Base-by-base conservation (phyloP, 2,888 invertebrate species). In the Nebria salina region DNA sequence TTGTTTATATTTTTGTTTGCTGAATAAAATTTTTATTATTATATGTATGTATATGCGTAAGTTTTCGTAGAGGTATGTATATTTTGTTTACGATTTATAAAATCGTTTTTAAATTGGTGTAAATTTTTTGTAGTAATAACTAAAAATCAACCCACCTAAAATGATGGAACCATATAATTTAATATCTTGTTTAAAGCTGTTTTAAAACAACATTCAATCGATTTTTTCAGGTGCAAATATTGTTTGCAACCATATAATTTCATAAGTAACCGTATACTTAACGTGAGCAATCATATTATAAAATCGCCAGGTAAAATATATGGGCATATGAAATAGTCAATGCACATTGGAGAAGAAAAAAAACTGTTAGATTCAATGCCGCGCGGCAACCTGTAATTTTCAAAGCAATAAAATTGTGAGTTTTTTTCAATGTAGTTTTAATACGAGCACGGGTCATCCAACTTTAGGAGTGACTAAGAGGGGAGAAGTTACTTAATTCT, bases 361-460 rank as follows among this genome's bases (percentile, higher is more conserved):
- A 54, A 54, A 54, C 54, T 34, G 70, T 70, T 70, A 25, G 70
- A 25, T 25, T 54, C 54, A 70, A 25, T 25, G 34, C 70, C 20
- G 70, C 75, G 41, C 41, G 42, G 42, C n/a, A 54, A 64, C 75
- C 25, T 75, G 43, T 75, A 75, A 75, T 54, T 75, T 43, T 13
- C 75, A 8, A 64, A 20, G 54, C 75, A 75, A 75, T 75, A 75
- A 54, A 75, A 54, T 54, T 54, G 75, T 43, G 75, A 64, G 20
- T 64, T 43, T 75, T 75, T 75, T 64, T 75, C 11, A 64, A 20
- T 64, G 20, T 64, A 15, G 25, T n/a, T 75, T 75, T 64, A 34
- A 64, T 54, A 25, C 25, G 70, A 26, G n/a, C 64, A 41, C n/a
- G 72, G 75, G 75, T 75, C 75, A 75, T 15, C 73, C 75, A 75